Conservation (phyloP, 2,888 invertebrate species). For the Syritta pipiens region DNA sequence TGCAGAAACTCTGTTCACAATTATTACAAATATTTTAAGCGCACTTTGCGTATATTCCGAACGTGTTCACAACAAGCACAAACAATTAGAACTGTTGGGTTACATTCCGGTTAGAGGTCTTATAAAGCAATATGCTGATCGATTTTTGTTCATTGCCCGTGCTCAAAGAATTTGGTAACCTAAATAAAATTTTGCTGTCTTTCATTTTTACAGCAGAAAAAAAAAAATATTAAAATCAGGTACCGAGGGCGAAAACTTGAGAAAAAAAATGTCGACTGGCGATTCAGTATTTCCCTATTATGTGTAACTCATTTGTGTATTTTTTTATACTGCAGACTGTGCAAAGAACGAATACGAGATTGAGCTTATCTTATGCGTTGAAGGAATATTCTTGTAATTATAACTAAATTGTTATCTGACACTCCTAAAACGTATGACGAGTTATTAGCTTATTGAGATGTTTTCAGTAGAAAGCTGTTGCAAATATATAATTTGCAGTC, state of each 20-base stretch:
- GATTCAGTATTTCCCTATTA: slow-evolving; percentile 12
- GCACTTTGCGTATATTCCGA: slow-evolving; percentile 20
- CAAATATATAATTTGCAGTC: not conserved
- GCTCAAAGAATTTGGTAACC: slow-evolving; percentile 33
- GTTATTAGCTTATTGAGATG: not conserved
- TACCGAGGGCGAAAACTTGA: slow-evolving; percentile 3
- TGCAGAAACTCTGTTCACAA: slow-evolving; percentile 68
- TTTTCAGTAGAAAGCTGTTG: not conserved
- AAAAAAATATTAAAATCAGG: not conserved
- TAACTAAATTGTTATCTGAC: slow-evolving; percentile 6
- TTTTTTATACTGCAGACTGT: slow-evolving; percentile 6
- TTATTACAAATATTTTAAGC: slow-evolving; percentile 7
- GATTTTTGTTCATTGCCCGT: slow-evolving; percentile 25
- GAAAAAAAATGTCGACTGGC: slow-evolving; percentile 31
- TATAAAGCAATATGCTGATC: slow-evolving; percentile 52
- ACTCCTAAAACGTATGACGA: not conserved
- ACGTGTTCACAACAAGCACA: slow-evolving; percentile 40
- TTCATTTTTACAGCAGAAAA: not conserved
- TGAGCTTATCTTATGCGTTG: not conserved
- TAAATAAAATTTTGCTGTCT: slow-evolving; percentile 37
- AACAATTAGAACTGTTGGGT: slow-evolving; percentile 49
- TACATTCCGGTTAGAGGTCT: slow-evolving; percentile 9
- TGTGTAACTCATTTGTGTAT: slow-evolving; percentile 9
- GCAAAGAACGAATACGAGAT: not conserved
- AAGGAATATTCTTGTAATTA: not conserved